phyloP scores from a whole-genome alignment of 2,888 invertebrate species.

The Sarcophaga subvicina region DNA sequence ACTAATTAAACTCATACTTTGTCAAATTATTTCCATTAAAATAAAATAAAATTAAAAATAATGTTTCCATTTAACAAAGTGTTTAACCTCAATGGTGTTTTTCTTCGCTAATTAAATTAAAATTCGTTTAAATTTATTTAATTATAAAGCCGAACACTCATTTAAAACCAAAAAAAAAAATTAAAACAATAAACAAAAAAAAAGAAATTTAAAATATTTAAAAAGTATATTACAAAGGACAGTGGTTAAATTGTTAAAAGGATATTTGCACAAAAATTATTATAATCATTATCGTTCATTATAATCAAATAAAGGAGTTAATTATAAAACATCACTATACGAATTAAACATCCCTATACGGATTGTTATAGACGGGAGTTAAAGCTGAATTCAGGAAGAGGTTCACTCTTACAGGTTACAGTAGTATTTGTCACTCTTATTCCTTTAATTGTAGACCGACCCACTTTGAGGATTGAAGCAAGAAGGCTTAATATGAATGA shows the following conservation, averaged over 20 bases:
- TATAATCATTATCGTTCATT: no score
- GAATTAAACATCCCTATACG: no score
- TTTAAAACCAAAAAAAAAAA: constrained; percentile 33
- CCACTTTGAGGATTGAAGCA: no score
- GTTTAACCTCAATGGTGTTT: constrained; percentile 42
- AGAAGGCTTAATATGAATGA: no score
- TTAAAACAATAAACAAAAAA: background rate
- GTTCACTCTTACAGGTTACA: no score
- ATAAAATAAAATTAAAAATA: constrained; percentile 8
- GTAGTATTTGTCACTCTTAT: no score
- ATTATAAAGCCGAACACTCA: constrained; percentile 50
- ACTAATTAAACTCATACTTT: constrained; percentile 34
- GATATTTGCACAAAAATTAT: no score
- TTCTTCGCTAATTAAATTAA: constrained; percentile 54
- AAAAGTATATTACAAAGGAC: constrained; percentile 30
- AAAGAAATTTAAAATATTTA: background rate
- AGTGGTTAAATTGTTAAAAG: constrained; percentile 7
- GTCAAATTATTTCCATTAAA: constrained; percentile 54
- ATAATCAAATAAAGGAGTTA: no score
- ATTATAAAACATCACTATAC: no score
- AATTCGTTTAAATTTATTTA: constrained; percentile 61
- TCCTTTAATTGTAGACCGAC: no score
- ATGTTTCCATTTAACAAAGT: constrained; percentile 53
- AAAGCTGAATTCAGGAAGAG: background rate
- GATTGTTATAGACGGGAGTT: no score